Percentiles rank a stretch among this genome's conserved stretches.
These are phyloP conservation scores for Lithobates pipiens DNA, from an alignment of 2,797 vertebrate species.

Conservation along the genomic window DNA sequence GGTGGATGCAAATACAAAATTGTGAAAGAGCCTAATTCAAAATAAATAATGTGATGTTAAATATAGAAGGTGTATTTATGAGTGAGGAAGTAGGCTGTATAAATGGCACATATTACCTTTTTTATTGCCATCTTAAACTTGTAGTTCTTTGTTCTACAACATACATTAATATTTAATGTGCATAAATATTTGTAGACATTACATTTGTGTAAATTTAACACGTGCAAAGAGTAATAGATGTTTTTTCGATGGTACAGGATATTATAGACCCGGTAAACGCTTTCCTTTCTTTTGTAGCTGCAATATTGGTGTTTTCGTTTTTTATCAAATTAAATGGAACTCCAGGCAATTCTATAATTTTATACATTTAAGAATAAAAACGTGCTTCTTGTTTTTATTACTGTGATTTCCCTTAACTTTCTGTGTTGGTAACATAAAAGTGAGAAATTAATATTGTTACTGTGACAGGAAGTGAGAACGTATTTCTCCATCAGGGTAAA, in stretches of 20 bases:
- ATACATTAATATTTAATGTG: constrained; percentile 15
- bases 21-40: constrained; percentile 6
- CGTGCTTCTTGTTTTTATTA: too few species aligned
- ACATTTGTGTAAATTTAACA: not conserved
- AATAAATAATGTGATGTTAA: constrained; percentile 49
- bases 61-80: constrained; percentile 24
- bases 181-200: constrained; percentile 27
- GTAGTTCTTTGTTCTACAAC: constrained; percentile 6
- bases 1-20: constrained; percentile 7
- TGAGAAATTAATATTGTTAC: too few species aligned
- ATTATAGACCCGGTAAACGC: not conserved
- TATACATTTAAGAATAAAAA: too few species aligned
- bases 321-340: too few species aligned
- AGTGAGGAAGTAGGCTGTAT: not conserved
- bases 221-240: not conserved
- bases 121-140: constrained; percentile 12
- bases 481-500: too few species aligned
- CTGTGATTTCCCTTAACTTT: too few species aligned
- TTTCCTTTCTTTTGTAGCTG: not conserved
- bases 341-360: too few species aligned
- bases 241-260: not conserved
- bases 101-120: constrained; percentile 33
- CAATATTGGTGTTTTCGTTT: not conserved
- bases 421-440: too few species aligned
- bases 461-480: too few species aligned